phyloP scores from a whole-genome alignment of 2,888 invertebrate genomes.

The Notodonta dromedarius region DNA sequence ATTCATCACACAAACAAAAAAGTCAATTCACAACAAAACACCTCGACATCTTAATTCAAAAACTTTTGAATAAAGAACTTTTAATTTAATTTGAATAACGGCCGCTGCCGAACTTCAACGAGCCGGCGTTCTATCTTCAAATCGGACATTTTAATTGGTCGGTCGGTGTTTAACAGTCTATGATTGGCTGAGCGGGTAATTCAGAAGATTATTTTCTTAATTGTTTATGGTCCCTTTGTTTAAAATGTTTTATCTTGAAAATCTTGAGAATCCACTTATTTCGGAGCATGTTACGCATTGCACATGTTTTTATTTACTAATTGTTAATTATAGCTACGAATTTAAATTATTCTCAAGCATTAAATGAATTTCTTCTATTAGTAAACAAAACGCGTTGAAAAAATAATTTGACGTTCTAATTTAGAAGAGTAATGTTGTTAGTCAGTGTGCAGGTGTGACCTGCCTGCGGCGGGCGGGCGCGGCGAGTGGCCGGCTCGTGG shows the following conservation, averaged over 20 bases:
- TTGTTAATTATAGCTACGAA: not conserved
- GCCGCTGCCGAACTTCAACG: conserved; percentile 23
- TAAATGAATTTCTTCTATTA: not conserved
- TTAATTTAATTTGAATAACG: conserved; percentile 21
- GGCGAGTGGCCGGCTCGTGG: conserved; percentile 34
- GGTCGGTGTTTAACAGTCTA: conserved; percentile 19
- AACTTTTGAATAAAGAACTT: conserved; percentile 20
- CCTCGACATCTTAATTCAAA: conserved; percentile 15
- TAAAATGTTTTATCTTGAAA: too few relatives aligned
- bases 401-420: not conserved
- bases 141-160: conserved; percentile 32
- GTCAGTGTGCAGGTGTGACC: conserved; percentile 15
- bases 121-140: conserved; percentile 29
- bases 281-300: not conserved
- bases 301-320: not conserved
- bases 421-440: conserved; percentile 9
- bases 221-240: conserved; percentile 12
- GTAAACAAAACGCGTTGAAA: not conserved
- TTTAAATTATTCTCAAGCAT: not conserved
- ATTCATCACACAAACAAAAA: not conserved
- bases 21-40: not conserved
- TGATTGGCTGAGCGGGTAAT: conserved; percentile 25
- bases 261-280: conserved; percentile 10
- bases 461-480: conserved; percentile 16
- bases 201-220: conserved; percentile 17